A percentile compares a stretch with the other conserved stretches of the same genome.
Evolutionary conservation across 2,888 invertebrate species (phyloP).

Genomic region (Acanthosoma haemorrhoidale): DNA sequence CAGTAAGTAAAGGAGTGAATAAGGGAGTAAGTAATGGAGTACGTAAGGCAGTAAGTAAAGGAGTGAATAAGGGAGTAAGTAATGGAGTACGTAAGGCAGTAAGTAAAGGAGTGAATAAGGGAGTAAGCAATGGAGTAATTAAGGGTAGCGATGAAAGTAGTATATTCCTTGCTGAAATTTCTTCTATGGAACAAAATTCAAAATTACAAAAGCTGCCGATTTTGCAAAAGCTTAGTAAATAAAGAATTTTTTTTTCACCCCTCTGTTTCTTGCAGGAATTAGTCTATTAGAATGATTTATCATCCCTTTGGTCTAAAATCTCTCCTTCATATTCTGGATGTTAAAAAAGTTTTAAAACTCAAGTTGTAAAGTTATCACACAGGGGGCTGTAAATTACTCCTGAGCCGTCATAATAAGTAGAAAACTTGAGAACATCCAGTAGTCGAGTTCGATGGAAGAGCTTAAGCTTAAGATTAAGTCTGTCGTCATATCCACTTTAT

Average conservation of each 20-base stretch:
- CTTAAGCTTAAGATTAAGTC: neutral
- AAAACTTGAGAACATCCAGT: neutral
- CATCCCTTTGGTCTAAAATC: neutral
- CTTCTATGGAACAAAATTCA: too few species aligned
- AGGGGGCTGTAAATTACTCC: conserved; percentile 21
- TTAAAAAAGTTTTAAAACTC: conserved; percentile 15
- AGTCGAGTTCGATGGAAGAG: neutral
- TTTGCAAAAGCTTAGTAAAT: conserved; percentile 2
- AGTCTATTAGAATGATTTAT: conserved; percentile 18
- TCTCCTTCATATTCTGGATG: conserved; percentile 4
- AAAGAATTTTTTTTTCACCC: neutral
- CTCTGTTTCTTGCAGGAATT: conserved; percentile 4
- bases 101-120: too few species aligned
- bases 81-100: too few species aligned
- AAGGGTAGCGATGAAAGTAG: too few species aligned
- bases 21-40: too few species aligned
- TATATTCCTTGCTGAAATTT: too few species aligned
- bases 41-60: too few species aligned
- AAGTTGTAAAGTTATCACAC: conserved; percentile 22
- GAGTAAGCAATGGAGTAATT: too few species aligned
- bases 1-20: too few species aligned
- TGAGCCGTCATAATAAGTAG: conserved; percentile 19
- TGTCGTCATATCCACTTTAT: conserved; percentile 15
- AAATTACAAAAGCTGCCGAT: too few species aligned
- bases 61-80: too few species aligned